Conservation (phyloP, 2,888 invertebrate species). For the Leuctra nigra region DNA sequence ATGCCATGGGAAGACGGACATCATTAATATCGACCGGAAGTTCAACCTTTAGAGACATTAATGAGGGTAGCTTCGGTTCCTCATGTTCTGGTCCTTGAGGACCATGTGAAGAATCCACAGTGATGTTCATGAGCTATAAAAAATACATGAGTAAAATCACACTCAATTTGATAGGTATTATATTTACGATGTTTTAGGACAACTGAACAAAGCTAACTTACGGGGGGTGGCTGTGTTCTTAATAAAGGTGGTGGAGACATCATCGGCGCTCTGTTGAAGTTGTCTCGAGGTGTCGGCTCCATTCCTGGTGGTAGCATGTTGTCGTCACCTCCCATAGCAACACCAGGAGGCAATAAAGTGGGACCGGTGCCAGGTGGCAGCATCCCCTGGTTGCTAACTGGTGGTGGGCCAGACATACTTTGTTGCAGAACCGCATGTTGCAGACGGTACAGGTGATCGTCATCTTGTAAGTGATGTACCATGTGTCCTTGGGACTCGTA, state of each 20-base stretch:
- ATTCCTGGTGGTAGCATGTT: conserved; percentile 39
- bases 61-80: conserved; percentile 47
- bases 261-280: conserved; percentile 37
- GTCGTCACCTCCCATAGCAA: conserved; percentile 35
- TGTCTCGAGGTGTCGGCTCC: conserved; percentile 35
- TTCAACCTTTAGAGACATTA: conserved; percentile 57
- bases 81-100: conserved; percentile 27
- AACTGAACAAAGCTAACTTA: conserved; percentile 33
- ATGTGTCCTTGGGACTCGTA: conserved; percentile 27
- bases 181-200: neutral
- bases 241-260: conserved; percentile 30
- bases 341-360: conserved; percentile 18
- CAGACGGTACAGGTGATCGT: conserved; percentile 26
- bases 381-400: conserved; percentile 25
- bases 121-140: conserved; percentile 2
- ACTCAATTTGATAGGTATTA: neutral
- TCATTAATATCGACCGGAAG: conserved; percentile 52
- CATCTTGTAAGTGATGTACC: conserved; percentile 28
- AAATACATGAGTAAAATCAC: neutral
- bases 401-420: conserved; percentile 22
- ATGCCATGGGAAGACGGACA: conserved; percentile 63
- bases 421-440: conserved; percentile 27
- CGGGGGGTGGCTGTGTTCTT: conserved; percentile 32
- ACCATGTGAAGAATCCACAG: conserved; percentile 20
- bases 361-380: conserved; percentile 27